Percentiles rank a stretch among this genome's conserved stretches.
Evolutionary conservation across 30 jellyfish, hydroid and myxozoan species (phyloP).

Genomic region (Hydractinia echinata): DNA sequence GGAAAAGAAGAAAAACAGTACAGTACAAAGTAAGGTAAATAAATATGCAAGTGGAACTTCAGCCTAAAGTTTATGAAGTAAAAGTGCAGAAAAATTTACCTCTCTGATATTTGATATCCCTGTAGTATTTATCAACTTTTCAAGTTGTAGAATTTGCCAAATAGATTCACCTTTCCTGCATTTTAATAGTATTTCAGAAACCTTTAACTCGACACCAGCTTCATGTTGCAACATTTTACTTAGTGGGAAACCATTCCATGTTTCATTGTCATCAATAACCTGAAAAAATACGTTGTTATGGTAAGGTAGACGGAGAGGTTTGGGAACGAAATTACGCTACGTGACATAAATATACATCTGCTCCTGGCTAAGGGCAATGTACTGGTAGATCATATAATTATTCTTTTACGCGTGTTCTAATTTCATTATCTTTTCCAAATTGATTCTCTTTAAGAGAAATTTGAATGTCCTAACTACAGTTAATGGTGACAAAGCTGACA

Average conservation of each 20-base stretch:
- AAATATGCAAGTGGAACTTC: no score
- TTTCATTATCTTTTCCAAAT: no score
- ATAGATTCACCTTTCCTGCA: background rate
- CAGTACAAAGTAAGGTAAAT: background rate
- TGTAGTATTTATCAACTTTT: background rate
- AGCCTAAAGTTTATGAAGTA: no score
- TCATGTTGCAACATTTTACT: background rate
- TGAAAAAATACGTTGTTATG: background rate
- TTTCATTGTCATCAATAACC: slow-evolving; percentile 4
- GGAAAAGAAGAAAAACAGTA: background rate
- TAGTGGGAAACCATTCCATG: slow-evolving; percentile 10
- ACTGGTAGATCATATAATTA: no score
- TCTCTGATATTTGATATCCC: background rate
- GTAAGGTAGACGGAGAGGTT: no score
- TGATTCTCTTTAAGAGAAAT: no score
- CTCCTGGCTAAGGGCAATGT: no score
- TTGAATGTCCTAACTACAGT: no score
- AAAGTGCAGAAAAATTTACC: background rate
- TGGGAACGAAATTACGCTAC: no score
- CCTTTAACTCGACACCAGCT: background rate
- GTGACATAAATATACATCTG: no score
- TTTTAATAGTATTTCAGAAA: background rate
- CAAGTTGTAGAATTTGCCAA: background rate
- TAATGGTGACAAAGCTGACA: no score
- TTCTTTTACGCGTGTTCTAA: no score